A percentile compares a stretch with the other conserved stretches of the same genome.
Conservation (phyloP, 2,888 invertebrate species). For the Morpho achilles region DNA sequence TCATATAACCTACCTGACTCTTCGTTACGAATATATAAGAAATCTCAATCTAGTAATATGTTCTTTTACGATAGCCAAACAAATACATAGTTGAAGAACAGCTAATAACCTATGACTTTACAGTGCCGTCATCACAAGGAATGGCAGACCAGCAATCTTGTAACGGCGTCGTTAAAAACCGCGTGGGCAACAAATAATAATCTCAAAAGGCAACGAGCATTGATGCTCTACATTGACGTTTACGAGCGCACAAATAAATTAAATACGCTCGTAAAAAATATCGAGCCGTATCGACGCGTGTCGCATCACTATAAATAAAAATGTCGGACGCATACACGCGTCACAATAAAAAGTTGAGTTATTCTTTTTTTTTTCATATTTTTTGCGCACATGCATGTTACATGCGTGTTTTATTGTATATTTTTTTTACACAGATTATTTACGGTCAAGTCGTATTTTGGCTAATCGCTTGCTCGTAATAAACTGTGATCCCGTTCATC, state of each 20-base stretch:
- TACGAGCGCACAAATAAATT: conserved; percentile 72
- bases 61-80: background rate
- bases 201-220: conserved; percentile 49
- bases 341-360: conserved; percentile 59
- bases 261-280: conserved; percentile 66
- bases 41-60: too few species aligned
- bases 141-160: conserved; percentile 44
- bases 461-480: conserved; percentile 60
- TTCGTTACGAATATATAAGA: too few species aligned
- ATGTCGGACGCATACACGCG: conserved; percentile 52
- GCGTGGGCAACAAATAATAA: conserved; percentile 62
- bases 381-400: conserved; percentile 12
- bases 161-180: conserved; percentile 64
- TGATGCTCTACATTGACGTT: conserved; percentile 59
- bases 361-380: conserved; percentile 42
- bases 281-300: conserved; percentile 64
- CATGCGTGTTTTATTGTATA: conserved; percentile 29
- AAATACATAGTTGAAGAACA: background rate
- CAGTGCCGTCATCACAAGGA: conserved; percentile 14
- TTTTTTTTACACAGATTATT: conserved; percentile 52
- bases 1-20: too few species aligned
- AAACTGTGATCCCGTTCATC: conserved; percentile 42
- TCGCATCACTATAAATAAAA: conserved; percentile 59
- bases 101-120: conserved; percentile 14
- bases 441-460: conserved; percentile 58